These are phyloP conservation scores for Caenorhabditis sp. DNA, from an alignment of 2,888 invertebrate species.

Conservation along the genomic window DNA sequence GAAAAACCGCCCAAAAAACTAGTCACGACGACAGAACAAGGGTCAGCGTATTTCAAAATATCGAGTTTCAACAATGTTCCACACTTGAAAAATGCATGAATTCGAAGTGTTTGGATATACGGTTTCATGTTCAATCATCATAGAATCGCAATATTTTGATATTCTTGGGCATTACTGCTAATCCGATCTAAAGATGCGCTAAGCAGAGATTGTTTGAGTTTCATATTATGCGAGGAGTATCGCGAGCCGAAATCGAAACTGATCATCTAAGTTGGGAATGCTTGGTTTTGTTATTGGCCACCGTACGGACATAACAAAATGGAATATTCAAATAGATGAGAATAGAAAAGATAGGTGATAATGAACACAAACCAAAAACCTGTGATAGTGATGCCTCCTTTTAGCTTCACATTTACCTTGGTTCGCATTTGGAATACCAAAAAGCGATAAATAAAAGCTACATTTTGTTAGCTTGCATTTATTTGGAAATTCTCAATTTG, in stretches of 20 bases:
- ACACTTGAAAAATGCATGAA: slow-evolving; percentile 18
- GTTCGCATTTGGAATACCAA: too few relatives aligned
- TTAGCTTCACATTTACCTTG: too few relatives aligned
- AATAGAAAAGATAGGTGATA: too few relatives aligned
- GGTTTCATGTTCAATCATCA: not conserved
- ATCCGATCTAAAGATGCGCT: too few relatives aligned
- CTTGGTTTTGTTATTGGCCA: too few relatives aligned
- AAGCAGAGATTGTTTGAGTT: slow-evolving; percentile 2
- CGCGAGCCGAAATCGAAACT: not conserved
- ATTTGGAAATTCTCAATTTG: too few relatives aligned
- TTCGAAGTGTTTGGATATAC: not conserved
- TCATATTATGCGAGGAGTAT: slow-evolving; percentile 14
- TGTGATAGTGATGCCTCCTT: too few relatives aligned
- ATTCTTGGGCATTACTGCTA: not conserved
- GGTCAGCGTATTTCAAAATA: slow-evolving; percentile 19
- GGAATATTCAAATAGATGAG: too few relatives aligned
- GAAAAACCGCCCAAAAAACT: not conserved
- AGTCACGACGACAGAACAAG: slow-evolving; percentile 31
- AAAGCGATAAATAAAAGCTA: too few relatives aligned
- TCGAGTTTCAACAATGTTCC: slow-evolving; percentile 26
- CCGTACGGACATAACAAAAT: too few relatives aligned
- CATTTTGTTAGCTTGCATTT: too few relatives aligned
- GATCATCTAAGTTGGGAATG: not conserved
- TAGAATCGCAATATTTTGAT: not conserved
- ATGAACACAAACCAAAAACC: too few relatives aligned